Conservation (phyloP, 2,797 vertebrate genomes). For the Falco biarmicus region DNA sequence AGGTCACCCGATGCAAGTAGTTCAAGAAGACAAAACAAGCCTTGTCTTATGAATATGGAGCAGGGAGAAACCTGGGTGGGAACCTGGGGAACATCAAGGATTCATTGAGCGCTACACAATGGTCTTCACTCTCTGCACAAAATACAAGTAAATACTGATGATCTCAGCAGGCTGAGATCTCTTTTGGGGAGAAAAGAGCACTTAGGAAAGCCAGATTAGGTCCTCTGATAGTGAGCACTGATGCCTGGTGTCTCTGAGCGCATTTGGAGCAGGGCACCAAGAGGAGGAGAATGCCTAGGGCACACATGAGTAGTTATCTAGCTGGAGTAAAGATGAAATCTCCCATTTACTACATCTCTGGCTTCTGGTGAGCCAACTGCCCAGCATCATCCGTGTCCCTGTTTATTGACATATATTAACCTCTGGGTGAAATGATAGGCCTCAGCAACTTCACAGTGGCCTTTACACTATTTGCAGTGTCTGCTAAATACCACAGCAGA, state of each 20-base stretch:
- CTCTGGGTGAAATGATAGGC: constrained; percentile 40
- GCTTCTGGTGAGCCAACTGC: neutral
- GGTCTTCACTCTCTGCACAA: accelerated
- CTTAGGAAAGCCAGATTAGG: neutral
- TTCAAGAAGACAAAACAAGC: neutral
- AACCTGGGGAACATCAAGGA: neutral
- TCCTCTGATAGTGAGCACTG: neutral
- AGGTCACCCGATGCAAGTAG: neutral
- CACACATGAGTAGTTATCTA: neutral
- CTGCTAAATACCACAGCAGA: neutral
- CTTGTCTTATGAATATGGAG: neutral
- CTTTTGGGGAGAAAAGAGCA: neutral
- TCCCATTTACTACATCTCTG: neutral
- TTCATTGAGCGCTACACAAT: accelerated
- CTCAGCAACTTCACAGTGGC: constrained; percentile 34
- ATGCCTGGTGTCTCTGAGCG: neutral
- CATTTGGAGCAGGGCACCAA: neutral
- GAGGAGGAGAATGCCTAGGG: neutral
- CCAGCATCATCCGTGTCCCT: neutral
- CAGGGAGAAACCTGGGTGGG: neutral
- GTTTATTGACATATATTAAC: constrained; percentile 50
- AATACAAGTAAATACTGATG: neutral
- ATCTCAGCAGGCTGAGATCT: neutral
- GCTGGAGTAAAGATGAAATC: neutral
- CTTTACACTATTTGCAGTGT: constrained; percentile 7